A percentile compares a stretch with the other conserved stretches of the same genome.
These are phyloP conservation scores for Erebia ligea DNA, from an alignment of 2,888 invertebrate genomes.

Conservation along the genomic window DNA sequence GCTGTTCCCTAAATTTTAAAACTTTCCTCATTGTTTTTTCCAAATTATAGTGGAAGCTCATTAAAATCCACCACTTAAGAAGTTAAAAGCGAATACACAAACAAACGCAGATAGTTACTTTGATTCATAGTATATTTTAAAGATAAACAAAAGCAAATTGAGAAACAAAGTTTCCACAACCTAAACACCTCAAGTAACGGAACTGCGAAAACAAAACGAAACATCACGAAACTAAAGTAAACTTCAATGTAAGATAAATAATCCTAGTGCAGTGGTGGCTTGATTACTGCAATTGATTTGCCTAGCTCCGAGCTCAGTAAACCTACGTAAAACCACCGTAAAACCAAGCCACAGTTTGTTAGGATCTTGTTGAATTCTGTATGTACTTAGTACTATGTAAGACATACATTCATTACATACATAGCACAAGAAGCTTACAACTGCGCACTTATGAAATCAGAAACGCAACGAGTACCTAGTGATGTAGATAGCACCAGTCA, in stretches of 20 bases:
- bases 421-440: no score
- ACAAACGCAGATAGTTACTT: no score
- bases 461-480: no score
- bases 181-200: not conserved
- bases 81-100: no score
- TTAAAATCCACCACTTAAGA: no score
- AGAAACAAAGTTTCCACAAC: not conserved
- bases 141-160: not conserved
- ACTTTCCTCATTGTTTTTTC: no score
- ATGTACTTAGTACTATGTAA: not conserved
- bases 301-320: constrained; percentile 40
- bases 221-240: constrained; percentile 6
- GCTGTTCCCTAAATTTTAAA: no score
- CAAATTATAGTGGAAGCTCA: no score
- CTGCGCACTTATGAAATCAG: no score
- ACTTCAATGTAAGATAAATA: constrained; percentile 13
- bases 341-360: constrained; percentile 17
- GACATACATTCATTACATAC: not conserved
- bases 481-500: no score
- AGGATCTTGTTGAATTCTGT: not conserved
- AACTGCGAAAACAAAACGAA: not conserved
- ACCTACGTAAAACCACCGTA: constrained; percentile 9
- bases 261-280: constrained; percentile 37
- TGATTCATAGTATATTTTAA: not conserved
- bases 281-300: constrained; percentile 66